phyloP scores from a whole-genome alignment of 1,140 invertebrate species.

The Stenopsyche tienmushanensis region DNA sequence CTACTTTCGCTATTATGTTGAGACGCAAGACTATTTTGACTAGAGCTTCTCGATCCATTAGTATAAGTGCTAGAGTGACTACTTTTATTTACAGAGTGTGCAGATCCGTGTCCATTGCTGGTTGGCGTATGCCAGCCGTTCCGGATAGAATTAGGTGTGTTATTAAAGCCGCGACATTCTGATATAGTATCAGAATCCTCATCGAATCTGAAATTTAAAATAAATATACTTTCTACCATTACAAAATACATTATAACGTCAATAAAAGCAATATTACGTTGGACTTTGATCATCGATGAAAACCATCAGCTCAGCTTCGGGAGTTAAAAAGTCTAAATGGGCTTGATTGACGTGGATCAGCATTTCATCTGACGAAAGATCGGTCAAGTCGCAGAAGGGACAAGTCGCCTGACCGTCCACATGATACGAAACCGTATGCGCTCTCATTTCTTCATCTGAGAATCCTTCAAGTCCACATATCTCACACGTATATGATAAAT shows the following conservation, averaged over 20 bases:
- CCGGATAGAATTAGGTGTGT: constrained; percentile 51
- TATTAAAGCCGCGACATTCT: constrained; percentile 53
- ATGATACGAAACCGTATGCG: constrained; percentile 74
- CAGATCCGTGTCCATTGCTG: constrained; percentile 32
- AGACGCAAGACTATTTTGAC: constrained; percentile 35
- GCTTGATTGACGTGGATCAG: constrained; percentile 76
- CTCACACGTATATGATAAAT: constrained; percentile 67
- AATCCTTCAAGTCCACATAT: constrained; percentile 79
- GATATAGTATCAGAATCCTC: constrained; percentile 57
- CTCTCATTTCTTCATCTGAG: constrained; percentile 75
- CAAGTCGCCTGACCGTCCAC: constrained; percentile 74
- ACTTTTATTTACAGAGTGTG: constrained; percentile 9
- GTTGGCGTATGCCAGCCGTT: constrained; percentile 56
- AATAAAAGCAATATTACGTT: constrained; percentile 50
- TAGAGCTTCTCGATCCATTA: constrained; percentile 33
- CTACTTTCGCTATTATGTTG: constrained; percentile 26
- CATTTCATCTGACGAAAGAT: constrained; percentile 71
- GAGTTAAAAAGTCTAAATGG: constrained; percentile 77
- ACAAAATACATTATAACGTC: background rate
- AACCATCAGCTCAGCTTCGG: constrained; percentile 62
- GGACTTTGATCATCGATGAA: constrained; percentile 67
- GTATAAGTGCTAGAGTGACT: constrained; percentile 29
- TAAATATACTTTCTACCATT: background rate
- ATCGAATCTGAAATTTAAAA: constrained; percentile 50
- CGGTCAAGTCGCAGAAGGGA: constrained; percentile 77